A percentile compares a stretch with the other conserved stretches of the same genome.
Conservation (phyloP, 1,140 invertebrate genomes). For the Armadillidium nasatum region DNA sequence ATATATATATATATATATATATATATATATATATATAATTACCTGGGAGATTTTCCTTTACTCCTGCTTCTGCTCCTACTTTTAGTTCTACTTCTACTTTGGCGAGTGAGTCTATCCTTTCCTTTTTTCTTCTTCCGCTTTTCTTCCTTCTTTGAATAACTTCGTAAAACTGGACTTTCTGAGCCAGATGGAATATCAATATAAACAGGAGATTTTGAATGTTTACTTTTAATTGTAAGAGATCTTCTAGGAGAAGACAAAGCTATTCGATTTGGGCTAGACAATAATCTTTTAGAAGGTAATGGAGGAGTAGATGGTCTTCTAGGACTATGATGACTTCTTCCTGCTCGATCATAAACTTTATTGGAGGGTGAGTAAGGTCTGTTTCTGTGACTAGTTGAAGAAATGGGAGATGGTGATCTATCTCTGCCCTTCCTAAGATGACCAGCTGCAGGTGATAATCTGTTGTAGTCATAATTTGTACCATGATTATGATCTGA, state of each 20-base stretch:
- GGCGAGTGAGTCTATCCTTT: too few relatives aligned
- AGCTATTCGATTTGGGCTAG: too few relatives aligned
- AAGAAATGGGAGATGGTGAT: constrained; percentile 23
- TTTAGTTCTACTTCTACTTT: too few relatives aligned
- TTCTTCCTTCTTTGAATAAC: not conserved
- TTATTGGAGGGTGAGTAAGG: constrained; percentile 28
- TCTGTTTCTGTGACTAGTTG: constrained; percentile 25
- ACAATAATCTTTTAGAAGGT: not conserved
- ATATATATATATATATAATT: not conserved
- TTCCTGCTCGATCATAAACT: constrained; percentile 30
- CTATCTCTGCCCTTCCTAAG: constrained; percentile 27
- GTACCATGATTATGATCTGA: constrained; percentile 30
- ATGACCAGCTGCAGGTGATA: constrained; percentile 22
- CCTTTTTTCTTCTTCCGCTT: too few relatives aligned
- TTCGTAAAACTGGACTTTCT: not conserved
- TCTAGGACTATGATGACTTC: constrained; percentile 4
- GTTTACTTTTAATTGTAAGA: not conserved
- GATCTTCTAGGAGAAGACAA: constrained; percentile 25
- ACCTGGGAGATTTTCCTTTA: too few relatives aligned
- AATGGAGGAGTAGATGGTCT: too few relatives aligned
- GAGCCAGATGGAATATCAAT: constrained; percentile 2
- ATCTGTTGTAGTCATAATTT: constrained; percentile 25
- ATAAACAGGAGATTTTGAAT: constrained; percentile 22
- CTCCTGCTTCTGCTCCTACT: too few relatives aligned
- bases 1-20: too few relatives aligned